These are phyloP conservation scores for Stichopus chloronotus DNA, from an alignment of 35 echinoderm and acorn worm species.

Conservation along the genomic window DNA sequence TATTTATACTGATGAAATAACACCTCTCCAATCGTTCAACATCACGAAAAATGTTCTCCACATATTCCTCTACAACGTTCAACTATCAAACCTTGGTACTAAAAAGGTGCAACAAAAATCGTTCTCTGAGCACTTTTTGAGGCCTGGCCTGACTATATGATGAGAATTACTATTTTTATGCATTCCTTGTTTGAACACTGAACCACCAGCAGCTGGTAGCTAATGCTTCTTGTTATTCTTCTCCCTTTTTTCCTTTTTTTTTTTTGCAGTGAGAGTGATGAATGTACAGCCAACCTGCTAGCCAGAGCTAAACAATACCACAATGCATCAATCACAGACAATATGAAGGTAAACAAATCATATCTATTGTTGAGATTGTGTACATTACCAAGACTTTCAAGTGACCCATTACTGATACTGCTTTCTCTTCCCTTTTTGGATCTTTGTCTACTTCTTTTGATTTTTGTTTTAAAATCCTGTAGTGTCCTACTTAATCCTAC, in stretches of 20 bases:
- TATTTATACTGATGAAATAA: no score
- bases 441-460: no score
- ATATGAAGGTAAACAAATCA: slow-evolving; percentile 23
- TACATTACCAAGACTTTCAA: no score
- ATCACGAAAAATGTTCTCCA: no score
- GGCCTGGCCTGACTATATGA: no score
- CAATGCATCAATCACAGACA: slow-evolving; percentile 38
- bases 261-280: slow-evolving; percentile 35
- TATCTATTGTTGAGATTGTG: not conserved
- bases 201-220: not conserved
- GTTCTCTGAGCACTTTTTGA: no score
- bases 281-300: slow-evolving; percentile 45
- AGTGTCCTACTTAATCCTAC: not conserved
- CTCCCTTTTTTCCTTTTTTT: not conserved
- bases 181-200: no score
- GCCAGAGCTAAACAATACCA: slow-evolving; percentile 46
- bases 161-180: no score
- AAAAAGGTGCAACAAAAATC: no score
- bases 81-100: no score
- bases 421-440: not conserved
- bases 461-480: not conserved
- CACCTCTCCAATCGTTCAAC: no score
- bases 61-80: no score
- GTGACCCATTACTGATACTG: not conserved
- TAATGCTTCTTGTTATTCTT: not conserved